These are phyloP conservation scores for Tipula helvola DNA, from an alignment of 2,888 invertebrate species.

Conservation along the genomic window DNA sequence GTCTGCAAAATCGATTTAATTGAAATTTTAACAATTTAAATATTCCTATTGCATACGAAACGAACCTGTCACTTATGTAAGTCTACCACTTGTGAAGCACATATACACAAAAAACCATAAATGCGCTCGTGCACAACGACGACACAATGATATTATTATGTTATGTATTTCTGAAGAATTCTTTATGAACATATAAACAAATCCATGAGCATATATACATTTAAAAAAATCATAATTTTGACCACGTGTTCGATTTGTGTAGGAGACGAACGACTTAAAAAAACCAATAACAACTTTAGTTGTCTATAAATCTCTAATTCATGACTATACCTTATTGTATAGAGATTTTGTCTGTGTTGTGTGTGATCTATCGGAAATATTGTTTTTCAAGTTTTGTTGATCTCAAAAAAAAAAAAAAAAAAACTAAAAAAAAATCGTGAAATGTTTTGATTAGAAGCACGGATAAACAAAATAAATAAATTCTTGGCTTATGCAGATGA, in stretches of 20 bases:
- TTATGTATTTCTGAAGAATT: neutral
- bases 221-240: neutral
- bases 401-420: neutral
- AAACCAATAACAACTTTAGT: neutral
- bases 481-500: neutral
- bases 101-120: neutral
- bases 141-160: neutral
- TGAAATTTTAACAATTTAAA: neutral
- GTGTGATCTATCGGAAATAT: neutral
- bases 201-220: neutral
- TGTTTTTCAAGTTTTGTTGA: neutral
- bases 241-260: constrained; percentile 4
- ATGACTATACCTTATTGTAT: neutral
- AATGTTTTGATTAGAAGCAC: neutral
- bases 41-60: neutral
- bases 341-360: neutral
- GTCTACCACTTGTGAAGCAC: neutral
- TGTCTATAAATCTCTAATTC: neutral
- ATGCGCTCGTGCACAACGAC: neutral
- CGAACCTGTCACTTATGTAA: neutral
- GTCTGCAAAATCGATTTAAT: neutral
- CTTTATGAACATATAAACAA: neutral
- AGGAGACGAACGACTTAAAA: neutral
- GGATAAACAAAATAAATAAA: neutral
- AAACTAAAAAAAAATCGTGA: neutral